Conservation (phyloP, 1,140 invertebrate genomes). For the Platyura marginata region DNA sequence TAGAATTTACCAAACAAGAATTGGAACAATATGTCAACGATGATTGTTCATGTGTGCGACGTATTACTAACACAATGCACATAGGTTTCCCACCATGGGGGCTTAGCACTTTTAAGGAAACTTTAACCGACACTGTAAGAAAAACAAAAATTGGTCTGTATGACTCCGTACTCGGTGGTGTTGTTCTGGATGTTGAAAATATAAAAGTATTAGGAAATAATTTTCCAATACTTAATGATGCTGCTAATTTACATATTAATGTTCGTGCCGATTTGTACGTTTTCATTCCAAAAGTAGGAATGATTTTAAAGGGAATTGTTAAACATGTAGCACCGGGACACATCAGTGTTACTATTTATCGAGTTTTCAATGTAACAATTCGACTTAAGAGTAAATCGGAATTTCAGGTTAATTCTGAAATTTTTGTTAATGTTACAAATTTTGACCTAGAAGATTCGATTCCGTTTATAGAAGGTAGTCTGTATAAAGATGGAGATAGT, state of each 20-base stretch:
- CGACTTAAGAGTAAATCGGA: conserved; percentile 13
- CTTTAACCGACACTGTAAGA: conserved; percentile 24
- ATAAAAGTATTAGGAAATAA: conserved; percentile 28
- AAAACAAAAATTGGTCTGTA: conserved; percentile 24
- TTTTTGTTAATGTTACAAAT: conserved; percentile 18
- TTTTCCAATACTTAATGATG: conserved; percentile 26
- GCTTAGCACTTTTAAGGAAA: conserved; percentile 25
- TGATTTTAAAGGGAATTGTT: conserved; percentile 23
- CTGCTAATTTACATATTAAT: conserved; percentile 30
- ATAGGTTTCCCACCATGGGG: conserved; percentile 31
- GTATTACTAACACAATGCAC: conserved; percentile 26
- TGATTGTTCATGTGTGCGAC: conserved; percentile 29
- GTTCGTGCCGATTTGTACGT: conserved; percentile 36
- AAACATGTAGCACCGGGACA: conserved; percentile 15
- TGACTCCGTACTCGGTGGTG: conserved; percentile 28
- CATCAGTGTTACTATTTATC: conserved; percentile 18
- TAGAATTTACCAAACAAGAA: conserved; percentile 16
- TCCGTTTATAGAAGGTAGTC: conserved; percentile 22
- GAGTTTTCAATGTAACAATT: conserved; percentile 20
- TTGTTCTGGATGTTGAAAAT: conserved; percentile 35
- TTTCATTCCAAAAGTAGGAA: conserved; percentile 30
- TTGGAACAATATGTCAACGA: conserved; percentile 20
- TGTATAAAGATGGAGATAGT: too few relatives aligned
- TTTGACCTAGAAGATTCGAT: conserved; percentile 17
- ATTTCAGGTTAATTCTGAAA: conserved; percentile 15